A percentile compares a stretch with the other conserved stretches of the same genome.
These are phyloP conservation scores for Myiozetetes cayanensis DNA, from an alignment of 2,113 vertebrate species.

Conservation along the genomic window DNA sequence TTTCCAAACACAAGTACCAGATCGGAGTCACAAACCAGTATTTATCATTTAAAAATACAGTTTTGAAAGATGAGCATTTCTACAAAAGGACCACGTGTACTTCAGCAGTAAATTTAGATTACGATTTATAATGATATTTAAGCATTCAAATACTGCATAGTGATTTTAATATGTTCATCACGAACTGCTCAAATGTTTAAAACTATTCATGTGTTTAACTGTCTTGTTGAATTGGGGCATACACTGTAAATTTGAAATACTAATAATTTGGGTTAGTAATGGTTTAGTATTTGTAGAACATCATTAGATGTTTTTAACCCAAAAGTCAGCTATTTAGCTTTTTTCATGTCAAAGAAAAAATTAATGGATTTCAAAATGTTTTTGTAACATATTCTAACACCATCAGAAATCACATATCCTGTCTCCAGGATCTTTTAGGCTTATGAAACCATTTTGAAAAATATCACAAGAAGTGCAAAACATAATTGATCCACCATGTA, in stretches of 20 bases:
- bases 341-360: background rate
- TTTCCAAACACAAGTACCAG: background rate
- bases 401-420: background rate
- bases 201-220: background rate
- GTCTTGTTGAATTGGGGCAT: background rate
- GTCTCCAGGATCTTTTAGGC: background rate
- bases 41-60: background rate
- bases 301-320: background rate
- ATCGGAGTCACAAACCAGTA: background rate
- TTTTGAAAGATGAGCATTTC: background rate
- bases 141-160: background rate
- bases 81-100: background rate
- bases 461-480: background rate
- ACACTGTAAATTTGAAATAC: background rate
- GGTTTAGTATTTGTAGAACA: background rate
- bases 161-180: background rate
- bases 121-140: background rate
- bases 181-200: background rate
- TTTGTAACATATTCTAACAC: background rate
- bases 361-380: background rate
- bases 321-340: background rate
- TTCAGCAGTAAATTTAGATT: background rate
- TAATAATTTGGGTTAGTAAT: background rate
- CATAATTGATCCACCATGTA: background rate
- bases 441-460: background rate